Evolutionary conservation across 1,140 invertebrate species (phyloP), one percentile per base, ranked within the genome.

Genomic region (Bombus waltoni): DNA sequence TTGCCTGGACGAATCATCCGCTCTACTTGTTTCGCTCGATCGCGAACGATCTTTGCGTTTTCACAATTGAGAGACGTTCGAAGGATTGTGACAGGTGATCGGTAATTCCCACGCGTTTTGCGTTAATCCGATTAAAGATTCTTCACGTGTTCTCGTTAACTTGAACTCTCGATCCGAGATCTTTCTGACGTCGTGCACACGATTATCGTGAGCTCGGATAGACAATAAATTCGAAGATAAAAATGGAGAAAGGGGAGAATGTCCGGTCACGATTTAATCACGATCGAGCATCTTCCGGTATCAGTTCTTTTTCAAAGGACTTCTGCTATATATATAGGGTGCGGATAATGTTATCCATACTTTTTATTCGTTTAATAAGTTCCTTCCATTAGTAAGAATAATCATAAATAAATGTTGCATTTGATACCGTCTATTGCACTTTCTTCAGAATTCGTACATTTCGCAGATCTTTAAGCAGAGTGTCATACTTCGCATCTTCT

Each of bases 111-210:
- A 79, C 59, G 77, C 18, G 28, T 65, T 42, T 59, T 28, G 25
- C 59, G 76, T 28, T 65, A n/a, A 47, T 47, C n/a, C 62, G 44
- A 79, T 79, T 44, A 44, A 42, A 38, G 22, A 66, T 79, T 44
- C 44, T 47, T 42, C 32, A 40, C 18, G n/a, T 44, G n/a, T 35
- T n/a, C 47, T 42, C 75, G 38, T 62, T 77, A 59, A 65, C 18
- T 22, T 22, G 75, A 65, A n/a, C 25, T n/a, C 38, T 62, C 38
- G 25, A 25, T 18, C 4, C 35, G 2, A 38, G 6, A 53, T 57
- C 6, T 76, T 35, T 5, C 28, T 32, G 44, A n/a, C 25, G 25
- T 71, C 38, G 8, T 70, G 8, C 22, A 5, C 35, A 11, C 10
- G 25, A 42, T n/a, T 71, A 71, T 42, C 13, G 40, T 6, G 38